Evolutionary conservation across 2,797 vertebrate species (phyloP).

Genomic region (Gymnothorax reevesii): DNA sequence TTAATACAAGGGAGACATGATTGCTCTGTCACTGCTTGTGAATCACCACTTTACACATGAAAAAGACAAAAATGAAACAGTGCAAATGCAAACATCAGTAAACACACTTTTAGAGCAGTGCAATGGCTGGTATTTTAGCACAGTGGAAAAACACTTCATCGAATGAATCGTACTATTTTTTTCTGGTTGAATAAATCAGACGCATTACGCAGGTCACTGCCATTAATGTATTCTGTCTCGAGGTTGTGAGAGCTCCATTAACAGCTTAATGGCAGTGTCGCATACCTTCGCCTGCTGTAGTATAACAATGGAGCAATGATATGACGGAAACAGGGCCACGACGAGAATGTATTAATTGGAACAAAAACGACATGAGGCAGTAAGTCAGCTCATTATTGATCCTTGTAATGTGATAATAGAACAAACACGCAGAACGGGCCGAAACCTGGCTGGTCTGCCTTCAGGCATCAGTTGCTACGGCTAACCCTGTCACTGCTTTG

Average conservation of each 20-base stretch:
- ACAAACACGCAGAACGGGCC: no score
- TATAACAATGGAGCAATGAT: background rate
- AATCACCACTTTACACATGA: background rate
- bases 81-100: background rate
- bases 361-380: background rate
- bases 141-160: background rate
- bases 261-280: background rate
- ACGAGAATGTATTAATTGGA: no score
- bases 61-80: background rate
- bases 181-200: background rate
- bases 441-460: no score
- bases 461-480: no score
- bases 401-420: background rate
- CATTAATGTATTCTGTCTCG: background rate
- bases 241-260: background rate
- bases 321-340: background rate
- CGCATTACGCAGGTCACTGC: background rate
- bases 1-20: background rate
- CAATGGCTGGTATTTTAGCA: background rate
- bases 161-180: background rate
- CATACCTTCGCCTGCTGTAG: background rate
- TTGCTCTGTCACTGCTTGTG: background rate
- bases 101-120: background rate
- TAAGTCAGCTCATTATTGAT: background rate
- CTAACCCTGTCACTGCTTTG: no score